Percentiles rank a stretch among this genome's conserved stretches.
These are phyloP conservation scores for Uropsilus gracilis DNA, from an alignment of 2,113 vertebrate species.

Conservation along the genomic window DNA sequence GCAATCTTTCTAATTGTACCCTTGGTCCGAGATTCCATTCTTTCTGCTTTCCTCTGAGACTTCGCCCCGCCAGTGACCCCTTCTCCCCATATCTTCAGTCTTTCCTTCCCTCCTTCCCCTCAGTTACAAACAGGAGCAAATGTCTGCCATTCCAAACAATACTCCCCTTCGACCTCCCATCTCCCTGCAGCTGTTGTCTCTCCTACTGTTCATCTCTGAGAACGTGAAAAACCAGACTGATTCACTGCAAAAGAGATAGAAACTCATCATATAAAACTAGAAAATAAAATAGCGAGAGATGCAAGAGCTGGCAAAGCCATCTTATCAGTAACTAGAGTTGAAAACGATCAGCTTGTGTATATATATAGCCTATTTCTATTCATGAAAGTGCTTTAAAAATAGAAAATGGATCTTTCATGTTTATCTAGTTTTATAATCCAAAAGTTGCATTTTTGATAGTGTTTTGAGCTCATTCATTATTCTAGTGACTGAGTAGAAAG, in stretches of 20 bases:
- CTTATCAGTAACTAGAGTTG: background rate
- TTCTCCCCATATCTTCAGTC: background rate
- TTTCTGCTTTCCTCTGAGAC: background rate
- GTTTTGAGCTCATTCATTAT: background rate
- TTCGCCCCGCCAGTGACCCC: background rate
- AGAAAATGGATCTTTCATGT: background rate
- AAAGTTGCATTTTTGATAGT: background rate
- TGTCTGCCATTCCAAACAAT: background rate
- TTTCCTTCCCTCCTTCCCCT: slow-evolving; percentile 1
- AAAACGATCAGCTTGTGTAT: background rate
- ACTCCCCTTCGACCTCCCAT: background rate
- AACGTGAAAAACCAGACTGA: background rate
- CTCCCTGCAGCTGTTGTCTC: background rate
- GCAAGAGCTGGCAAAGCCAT: background rate
- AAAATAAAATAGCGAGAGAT: background rate
- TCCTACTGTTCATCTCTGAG: background rate
- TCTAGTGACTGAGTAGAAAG: too few species aligned
- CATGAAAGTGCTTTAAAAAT: background rate
- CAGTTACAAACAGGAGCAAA: background rate
- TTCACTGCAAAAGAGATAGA: background rate
- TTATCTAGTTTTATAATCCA: background rate
- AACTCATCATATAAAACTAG: background rate
- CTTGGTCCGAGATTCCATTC: background rate
- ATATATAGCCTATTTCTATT: background rate
- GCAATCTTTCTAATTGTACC: background rate